phyloP scores from a whole-genome alignment of 2,888 invertebrate species.

The Drosophila macrothrix region DNA sequence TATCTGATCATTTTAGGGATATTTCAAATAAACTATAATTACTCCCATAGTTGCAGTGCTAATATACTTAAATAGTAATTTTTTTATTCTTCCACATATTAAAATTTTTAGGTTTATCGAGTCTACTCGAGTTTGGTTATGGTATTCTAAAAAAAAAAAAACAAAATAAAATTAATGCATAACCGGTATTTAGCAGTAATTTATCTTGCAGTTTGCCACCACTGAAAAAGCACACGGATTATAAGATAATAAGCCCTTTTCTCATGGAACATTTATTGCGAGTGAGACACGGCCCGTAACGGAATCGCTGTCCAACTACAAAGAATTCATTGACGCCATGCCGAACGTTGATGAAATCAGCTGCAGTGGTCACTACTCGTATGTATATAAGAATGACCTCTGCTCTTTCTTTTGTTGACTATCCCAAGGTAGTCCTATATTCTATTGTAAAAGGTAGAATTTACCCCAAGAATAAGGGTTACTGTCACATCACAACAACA shows the following conservation, averaged over 20 bases:
- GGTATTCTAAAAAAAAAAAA: not conserved
- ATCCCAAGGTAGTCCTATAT: conserved; percentile 26
- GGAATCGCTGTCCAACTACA: conserved; percentile 43
- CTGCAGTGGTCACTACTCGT: conserved; percentile 21
- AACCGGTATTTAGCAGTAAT: conserved; percentile 61
- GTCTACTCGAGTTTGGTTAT: not conserved
- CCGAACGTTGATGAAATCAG: conserved; percentile 50
- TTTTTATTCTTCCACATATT: not conserved
- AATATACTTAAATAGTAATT: not conserved
- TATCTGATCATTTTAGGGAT: not conserved
- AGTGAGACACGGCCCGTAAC: conserved; percentile 47
- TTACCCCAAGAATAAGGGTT: conserved; percentile 61
- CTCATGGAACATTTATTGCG: conserved; percentile 59
- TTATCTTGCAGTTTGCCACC: conserved; percentile 50
- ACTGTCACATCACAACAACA: conserved; percentile 41
- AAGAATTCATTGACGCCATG: conserved; percentile 51
- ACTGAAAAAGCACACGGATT: conserved; percentile 59
- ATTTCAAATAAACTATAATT: not conserved
- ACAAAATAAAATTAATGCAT: not conserved
- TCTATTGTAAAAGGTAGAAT: conserved; percentile 19
- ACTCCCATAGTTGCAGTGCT: not conserved
- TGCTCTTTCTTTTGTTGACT: conserved; percentile 42
- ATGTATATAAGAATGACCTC: conserved; percentile 45
- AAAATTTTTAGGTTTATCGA: not conserved
- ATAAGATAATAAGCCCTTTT: conserved; percentile 62